Base-by-base conservation (phyloP, 2,888 invertebrate genomes). In the Caenorhabditis sinica region DNA sequence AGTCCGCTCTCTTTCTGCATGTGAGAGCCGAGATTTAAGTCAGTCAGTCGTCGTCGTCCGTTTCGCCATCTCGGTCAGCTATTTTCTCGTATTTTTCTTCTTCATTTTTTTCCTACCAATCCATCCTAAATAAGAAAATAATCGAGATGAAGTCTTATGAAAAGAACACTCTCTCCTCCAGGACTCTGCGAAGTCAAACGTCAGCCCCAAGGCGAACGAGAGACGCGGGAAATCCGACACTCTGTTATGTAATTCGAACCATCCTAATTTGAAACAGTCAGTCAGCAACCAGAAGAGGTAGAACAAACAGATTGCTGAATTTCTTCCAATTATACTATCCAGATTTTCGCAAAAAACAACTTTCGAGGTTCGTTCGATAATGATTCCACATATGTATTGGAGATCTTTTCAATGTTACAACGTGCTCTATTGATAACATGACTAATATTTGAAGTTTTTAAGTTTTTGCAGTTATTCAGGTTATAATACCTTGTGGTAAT, bases 1-100 rank as follows among this genome's bases (percentile, higher is more conserved):
- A 3, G 23, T 20, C 20, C 53, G n/a, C 28, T 56, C 66, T 58
- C 80, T 68, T 74, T 74, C 68, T 79, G 63, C 71, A 79, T 79
- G 79, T 79, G 72, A 79, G 79, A 79, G 79, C 71, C 72, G 79
- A 72, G 79, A 79, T 79, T 79, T 79, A 79, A 79, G 79, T 79
- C 79, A 76, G 76, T 68, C 75, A 61, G 77, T 65, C 63, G 63
- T 30, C 75, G 65, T 71, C 79, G 61, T 43, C 61, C 65, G 65
- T 65, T 51, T 73, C 51, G 15, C 72, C 25, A 71, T 49, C 20
- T 25, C 76, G 51, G 40, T 69, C 71, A 79, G 71, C 71, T 79
- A 79, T 79, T 71, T 79, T 65, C 79, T 77, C 40, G 17, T 66
- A 30, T 63, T 49, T 68, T 69, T 13, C 51, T 71, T 68, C 63